A percentile compares a stretch with the other conserved stretches of the same genome.
These are phyloP conservation scores for Synodontis membranacea DNA, from an alignment of 2,113 vertebrate genomes.

Conservation along the genomic window DNA sequence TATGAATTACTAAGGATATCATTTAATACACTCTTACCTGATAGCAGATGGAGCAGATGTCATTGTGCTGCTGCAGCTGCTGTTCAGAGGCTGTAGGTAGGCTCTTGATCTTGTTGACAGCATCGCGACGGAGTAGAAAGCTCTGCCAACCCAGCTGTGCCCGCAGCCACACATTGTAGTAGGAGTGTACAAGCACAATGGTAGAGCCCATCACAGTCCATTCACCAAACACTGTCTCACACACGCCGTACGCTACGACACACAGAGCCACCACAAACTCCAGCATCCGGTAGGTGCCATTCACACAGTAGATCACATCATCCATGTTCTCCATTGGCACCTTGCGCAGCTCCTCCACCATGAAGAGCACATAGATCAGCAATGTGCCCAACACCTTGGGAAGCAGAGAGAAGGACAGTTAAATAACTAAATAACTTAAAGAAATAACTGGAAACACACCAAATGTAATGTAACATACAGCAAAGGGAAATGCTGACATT, in stretches of 20 bases:
- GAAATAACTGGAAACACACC: neutral
- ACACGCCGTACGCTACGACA: slow-evolving; percentile 93
- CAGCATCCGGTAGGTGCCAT: slow-evolving; percentile 91
- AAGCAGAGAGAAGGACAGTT: neutral
- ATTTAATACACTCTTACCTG: slow-evolving; percentile 74
- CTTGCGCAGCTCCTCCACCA: slow-evolving; percentile 97
- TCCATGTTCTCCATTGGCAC: slow-evolving; percentile 98
- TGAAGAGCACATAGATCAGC: slow-evolving; percentile 94
- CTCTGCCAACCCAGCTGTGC: slow-evolving; percentile 98
- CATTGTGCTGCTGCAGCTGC: slow-evolving; percentile 91
- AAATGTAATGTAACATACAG: neutral
- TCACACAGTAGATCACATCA: slow-evolving; percentile 96
- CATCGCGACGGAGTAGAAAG: slow-evolving; percentile 92
- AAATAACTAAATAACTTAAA: too few relatives aligned
- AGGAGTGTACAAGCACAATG: slow-evolving; percentile 97
- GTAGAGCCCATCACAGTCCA: slow-evolving; percentile 99
- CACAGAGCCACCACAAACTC: slow-evolving; percentile 94
- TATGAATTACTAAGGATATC: neutral
- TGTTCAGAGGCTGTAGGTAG: slow-evolving; percentile 85
- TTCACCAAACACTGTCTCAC: slow-evolving; percentile 93
- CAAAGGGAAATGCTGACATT: neutral
- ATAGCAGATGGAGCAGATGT: slow-evolving; percentile 98
- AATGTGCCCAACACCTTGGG: slow-evolving; percentile 93
- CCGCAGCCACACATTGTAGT: slow-evolving; percentile 95
- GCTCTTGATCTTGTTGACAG: slow-evolving; percentile 97